Conservation (phyloP, 2,113 vertebrate genomes). For the Drymodes brunneopygia region DNA sequence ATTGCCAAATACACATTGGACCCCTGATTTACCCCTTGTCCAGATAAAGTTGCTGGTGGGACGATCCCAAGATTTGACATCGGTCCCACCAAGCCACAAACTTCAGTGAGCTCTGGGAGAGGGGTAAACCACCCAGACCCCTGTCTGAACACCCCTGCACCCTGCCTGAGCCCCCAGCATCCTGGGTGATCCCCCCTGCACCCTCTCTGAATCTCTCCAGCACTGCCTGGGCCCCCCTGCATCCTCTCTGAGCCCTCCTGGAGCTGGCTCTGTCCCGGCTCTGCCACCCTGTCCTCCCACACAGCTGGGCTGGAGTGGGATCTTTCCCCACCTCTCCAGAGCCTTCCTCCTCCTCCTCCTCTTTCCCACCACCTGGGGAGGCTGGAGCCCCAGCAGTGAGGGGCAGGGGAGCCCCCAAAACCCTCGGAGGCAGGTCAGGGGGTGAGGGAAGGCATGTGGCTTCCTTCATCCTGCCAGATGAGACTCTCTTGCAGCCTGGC, state of each 20-base stretch:
- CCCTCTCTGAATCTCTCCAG: no score
- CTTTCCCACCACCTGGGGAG: not conserved
- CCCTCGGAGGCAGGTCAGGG: not conserved
- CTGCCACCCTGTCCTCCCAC: not conserved
- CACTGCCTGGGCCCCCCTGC: not conserved
- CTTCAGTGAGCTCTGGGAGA: not conserved
- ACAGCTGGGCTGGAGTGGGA: not conserved
- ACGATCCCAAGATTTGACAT: not conserved
- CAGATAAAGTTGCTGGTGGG: not conserved
- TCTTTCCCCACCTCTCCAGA: not conserved
- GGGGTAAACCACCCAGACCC: not conserved
- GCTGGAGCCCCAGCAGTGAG: no score
- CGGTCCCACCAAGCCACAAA: rapidly evolving
- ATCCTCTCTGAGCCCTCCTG: not conserved
- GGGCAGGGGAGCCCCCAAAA: no score
- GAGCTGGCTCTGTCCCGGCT: not conserved
- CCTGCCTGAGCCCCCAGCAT: not conserved
- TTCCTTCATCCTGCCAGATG: not conserved
- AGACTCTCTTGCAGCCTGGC: not conserved
- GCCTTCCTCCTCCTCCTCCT: not conserved
- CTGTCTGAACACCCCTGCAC: not conserved
- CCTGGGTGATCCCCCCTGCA: not conserved
- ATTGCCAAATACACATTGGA: rapidly evolving
- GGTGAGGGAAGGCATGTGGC: not conserved
- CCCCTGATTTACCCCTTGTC: not conserved